phyloP scores from a whole-genome alignment of 2,113 vertebrate species.

The Forbesichthys agassizii region DNA sequence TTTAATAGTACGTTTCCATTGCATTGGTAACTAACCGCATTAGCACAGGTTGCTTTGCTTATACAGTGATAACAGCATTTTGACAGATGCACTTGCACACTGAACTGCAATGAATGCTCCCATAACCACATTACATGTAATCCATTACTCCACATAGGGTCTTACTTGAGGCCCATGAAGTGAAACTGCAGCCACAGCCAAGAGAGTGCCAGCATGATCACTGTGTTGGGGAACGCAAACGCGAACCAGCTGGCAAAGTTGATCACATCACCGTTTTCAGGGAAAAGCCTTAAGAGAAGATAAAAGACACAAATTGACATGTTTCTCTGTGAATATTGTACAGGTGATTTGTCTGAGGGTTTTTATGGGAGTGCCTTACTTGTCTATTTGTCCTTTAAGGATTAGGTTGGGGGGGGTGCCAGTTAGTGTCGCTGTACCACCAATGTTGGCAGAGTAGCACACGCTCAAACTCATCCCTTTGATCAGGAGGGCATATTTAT shows the following conservation, averaged over 20 bases:
- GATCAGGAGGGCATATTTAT: slow-evolving; percentile 72
- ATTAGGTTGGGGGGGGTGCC: slow-evolving; percentile 92
- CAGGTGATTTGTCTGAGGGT: no score
- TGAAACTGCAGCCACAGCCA: slow-evolving; percentile 88
- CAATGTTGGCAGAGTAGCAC: slow-evolving; percentile 92
- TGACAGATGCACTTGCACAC: no score
- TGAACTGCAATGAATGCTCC: no score
- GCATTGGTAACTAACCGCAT: no score
- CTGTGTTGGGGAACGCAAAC: slow-evolving; percentile 86
- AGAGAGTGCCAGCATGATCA: slow-evolving; percentile 79
- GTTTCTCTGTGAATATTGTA: no score
- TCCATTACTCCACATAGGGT: slow-evolving; percentile 5
- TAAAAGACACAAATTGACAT: neutral
- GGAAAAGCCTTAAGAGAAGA: slow-evolving; percentile 77
- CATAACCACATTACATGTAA: neutral
- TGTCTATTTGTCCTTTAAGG: slow-evolving; percentile 86
- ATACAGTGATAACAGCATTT: no score
- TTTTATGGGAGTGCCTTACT: slow-evolving; percentile 72
- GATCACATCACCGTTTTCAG: slow-evolving; percentile 71
- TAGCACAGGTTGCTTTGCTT: no score
- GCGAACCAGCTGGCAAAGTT: slow-evolving; percentile 93
- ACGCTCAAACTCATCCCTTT: slow-evolving; percentile 88
- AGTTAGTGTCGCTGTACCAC: slow-evolving; percentile 90
- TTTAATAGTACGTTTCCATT: no score
- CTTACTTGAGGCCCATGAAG: slow-evolving; percentile 91